phyloP scores from a whole-genome alignment of 53 echinoderm and acorn worm species.

The Apostichopus leukothele region DNA sequence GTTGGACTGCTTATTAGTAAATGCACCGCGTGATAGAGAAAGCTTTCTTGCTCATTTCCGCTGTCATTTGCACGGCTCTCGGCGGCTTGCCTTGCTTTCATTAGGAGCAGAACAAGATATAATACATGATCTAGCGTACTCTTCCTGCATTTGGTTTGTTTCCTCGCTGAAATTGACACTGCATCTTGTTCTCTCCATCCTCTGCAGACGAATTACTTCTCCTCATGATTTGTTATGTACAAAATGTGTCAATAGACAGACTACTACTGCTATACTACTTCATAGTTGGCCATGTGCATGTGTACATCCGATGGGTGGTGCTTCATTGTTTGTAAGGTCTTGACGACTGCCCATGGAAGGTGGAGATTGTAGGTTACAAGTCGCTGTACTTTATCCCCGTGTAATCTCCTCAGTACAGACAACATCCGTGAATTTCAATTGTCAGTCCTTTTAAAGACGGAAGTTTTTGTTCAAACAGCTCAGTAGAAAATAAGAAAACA shows the following conservation, averaged over 20 bases:
- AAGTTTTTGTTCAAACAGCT: constrained; percentile 29
- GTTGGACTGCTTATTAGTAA: constrained; percentile 38
- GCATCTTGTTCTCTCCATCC: neutral
- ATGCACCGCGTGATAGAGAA: constrained; percentile 40
- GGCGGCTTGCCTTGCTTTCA: constrained; percentile 51
- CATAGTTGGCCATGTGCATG: too few species aligned
- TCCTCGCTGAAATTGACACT: neutral
- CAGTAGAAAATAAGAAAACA: neutral
- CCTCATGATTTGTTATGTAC: neutral
- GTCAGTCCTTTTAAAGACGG: constrained; percentile 15
- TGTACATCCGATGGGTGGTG: too few species aligned
- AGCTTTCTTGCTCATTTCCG: constrained; percentile 50
- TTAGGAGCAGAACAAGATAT: constrained; percentile 16
- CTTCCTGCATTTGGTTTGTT: neutral
- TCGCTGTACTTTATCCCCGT: constrained; percentile 31
- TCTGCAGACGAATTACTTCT: neutral
- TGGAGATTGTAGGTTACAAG: neutral
- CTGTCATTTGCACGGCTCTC: neutral
- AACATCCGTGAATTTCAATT: neutral
- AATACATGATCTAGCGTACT: constrained; percentile 4
- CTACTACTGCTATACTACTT: too few species aligned
- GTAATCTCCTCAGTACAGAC: neutral
- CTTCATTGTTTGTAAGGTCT: too few species aligned
- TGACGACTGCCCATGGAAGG: too few species aligned
- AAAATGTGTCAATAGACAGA: neutral